phyloP scores from a whole-genome alignment of 2,797 vertebrate genomes.

The Centroberyx gerrardi region DNA sequence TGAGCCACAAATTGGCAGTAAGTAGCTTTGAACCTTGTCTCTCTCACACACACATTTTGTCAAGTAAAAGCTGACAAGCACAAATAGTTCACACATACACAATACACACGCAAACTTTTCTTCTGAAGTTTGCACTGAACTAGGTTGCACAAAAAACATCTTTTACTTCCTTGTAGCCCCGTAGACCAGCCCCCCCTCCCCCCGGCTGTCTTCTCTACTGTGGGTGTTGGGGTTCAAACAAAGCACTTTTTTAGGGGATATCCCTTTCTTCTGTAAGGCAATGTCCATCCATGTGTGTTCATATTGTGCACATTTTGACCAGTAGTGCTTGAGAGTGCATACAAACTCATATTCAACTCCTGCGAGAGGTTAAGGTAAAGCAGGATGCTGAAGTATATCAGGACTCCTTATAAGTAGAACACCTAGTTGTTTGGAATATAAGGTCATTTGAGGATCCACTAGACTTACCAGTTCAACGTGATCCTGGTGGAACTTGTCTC shows the following conservation, averaged over 20 bases:
- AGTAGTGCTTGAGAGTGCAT: not conserved
- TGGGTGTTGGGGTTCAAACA: not conserved
- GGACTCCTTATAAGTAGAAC: not conserved
- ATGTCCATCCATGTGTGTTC: not conserved
- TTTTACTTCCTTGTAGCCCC: not conserved
- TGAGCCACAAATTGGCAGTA: constrained; percentile 55
- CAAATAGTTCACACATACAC: constrained; percentile 3
- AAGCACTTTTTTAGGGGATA: not conserved
- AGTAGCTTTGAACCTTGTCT: constrained; percentile 29
- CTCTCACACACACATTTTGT: constrained; percentile 20
- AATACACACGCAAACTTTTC: constrained; percentile 5
- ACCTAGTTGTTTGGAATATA: not conserved
- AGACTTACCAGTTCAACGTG: constrained; percentile 86
- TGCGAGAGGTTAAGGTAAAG: not conserved
- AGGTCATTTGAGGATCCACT: constrained; percentile 8
- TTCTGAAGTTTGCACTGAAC: not conserved
- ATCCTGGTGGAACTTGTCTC: constrained; percentile 88
- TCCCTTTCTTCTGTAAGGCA: not conserved
- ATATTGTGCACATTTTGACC: not conserved
- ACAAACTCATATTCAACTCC: not conserved
- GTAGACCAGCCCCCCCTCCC: not conserved
- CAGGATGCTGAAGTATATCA: not conserved
- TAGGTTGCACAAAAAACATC: not conserved
- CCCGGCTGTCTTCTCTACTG: not conserved
- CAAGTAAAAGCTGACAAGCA: constrained; percentile 28